These are phyloP conservation scores for Acanthoscelides obtectus DNA, from an alignment of 2,888 invertebrate genomes.

Conservation along the genomic window DNA sequence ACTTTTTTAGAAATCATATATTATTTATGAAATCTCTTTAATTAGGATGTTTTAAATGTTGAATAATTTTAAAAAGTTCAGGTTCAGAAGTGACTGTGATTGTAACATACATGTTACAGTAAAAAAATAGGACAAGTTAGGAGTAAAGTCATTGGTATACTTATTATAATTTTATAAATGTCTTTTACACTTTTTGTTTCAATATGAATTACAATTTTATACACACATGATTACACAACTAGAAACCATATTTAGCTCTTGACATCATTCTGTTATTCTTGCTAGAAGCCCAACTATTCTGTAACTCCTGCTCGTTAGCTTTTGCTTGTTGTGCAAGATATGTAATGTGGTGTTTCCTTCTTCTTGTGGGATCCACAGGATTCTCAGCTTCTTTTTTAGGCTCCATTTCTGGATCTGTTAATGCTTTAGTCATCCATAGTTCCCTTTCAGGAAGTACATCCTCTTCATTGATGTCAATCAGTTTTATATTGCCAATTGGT, in stretches of 20 bases:
- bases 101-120: too few relatives aligned
- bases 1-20: too few relatives aligned
- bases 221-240: too few relatives aligned
- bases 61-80: too few relatives aligned
- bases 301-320: conserved; percentile 87
- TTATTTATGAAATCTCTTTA: too few relatives aligned
- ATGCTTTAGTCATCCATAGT: conserved; percentile 75
- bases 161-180: too few relatives aligned
- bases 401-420: conserved; percentile 64
- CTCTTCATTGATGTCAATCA: conserved; percentile 79
- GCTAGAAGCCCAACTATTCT: conserved; percentile 91
- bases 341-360: conserved; percentile 92
- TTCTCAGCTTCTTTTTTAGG: conserved; percentile 49
- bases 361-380: conserved; percentile 53
- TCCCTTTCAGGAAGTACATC: conserved; percentile 70
- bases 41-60: too few relatives aligned
- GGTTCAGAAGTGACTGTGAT: too few relatives aligned
- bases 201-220: too few relatives aligned
- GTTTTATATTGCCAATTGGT: conserved; percentile 61
- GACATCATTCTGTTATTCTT: conserved; percentile 79
- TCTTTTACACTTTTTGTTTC: too few relatives aligned
- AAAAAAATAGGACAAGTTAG: too few relatives aligned
- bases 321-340: conserved; percentile 93
- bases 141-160: too few relatives aligned
- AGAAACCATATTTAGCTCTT: conserved; percentile 96